Base-by-base conservation (phyloP, 2,113 vertebrate genomes). In the Rhea pennata region DNA sequence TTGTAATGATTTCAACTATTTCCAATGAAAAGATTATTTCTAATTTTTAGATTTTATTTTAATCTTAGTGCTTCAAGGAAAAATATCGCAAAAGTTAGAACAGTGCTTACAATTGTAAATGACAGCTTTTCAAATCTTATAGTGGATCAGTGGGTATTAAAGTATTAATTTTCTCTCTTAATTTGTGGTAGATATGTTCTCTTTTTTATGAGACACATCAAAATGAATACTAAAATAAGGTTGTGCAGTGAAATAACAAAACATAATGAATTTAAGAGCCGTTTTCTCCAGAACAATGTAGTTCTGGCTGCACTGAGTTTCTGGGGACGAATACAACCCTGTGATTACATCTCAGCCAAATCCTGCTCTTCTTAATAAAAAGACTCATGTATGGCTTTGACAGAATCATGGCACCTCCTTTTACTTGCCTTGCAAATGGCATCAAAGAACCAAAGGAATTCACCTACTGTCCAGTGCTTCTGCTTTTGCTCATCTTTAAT, bases 21-120 rank as follows among this genome's bases (percentile, higher is more conserved):
- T 84, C 9, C 31, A 61, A 36, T 15, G 69, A 50, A 29, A 76
- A 72, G 26, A 12, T 29, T 70, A 73, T 64, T 59, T 80, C 24
- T 15, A 72, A 76, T 88, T 78, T 73, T 83, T 20, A 69, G 46
- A 69, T 71, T 91, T 93, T 79, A 83, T 91, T 95, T 97, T 96
- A 76, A 87, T 90, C 44, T 89, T 65, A 64, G 36, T 46, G 58
- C 48, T 95, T 71, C 16, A 39, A 15, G 48, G 59, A 24, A 87
- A 87, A 70, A 74, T 5, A 42, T 21, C 26, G 9, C 1, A 0
- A 36, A 84, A 74, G 6, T 75, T 56, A 75, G n/a, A 67, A 21
- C 10, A 84, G 27, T 13, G 17, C 10, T 89, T 93, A 75, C 4
- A 48, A 6, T 29, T 48, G 11, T 21, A 67, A 82, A 91, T 50